Evolutionary conservation across 2,888 invertebrate genomes (phyloP).

Genomic region (Pogonocherus hispidulus): DNA sequence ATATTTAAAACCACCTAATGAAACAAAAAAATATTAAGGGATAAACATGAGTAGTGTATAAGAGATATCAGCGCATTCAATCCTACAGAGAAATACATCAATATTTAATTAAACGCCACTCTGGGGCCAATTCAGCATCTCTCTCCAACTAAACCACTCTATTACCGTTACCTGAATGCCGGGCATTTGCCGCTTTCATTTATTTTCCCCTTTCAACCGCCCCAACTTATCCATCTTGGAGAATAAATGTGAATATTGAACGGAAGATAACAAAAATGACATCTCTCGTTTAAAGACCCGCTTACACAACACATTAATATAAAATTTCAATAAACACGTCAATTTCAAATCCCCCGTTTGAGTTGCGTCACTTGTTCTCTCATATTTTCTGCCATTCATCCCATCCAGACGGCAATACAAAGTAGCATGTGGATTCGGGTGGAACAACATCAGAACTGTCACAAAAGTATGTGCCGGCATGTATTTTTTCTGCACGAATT

Average conservation of each 20-base stretch:
- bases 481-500: slow-evolving; percentile 56
- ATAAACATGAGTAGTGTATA: not conserved
- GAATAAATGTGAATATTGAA: slow-evolving; percentile 24
- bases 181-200: not conserved
- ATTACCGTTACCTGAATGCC: not conserved
- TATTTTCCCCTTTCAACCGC: not conserved
- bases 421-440: slow-evolving; percentile 12
- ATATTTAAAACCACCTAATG: no score
- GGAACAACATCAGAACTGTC: slow-evolving; percentile 33
- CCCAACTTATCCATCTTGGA: not conserved
- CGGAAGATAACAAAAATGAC: slow-evolving; percentile 30
- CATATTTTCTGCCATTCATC: slow-evolving; percentile 25
- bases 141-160: not conserved
- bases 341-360: slow-evolving; percentile 30
- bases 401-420: not conserved
- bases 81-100: not conserved
- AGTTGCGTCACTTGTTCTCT: slow-evolving; percentile 28
- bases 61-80: not conserved
- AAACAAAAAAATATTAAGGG: not conserved
- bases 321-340: slow-evolving; percentile 41
- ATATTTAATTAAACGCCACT: not conserved
- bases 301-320: slow-evolving; percentile 33
- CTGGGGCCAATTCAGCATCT: not conserved
- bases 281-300: slow-evolving; percentile 14
- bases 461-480: slow-evolving; percentile 40